Evolutionary conservation across 2,797 vertebrate genomes (phyloP).

Genomic region (Chelonia mydas): DNA sequence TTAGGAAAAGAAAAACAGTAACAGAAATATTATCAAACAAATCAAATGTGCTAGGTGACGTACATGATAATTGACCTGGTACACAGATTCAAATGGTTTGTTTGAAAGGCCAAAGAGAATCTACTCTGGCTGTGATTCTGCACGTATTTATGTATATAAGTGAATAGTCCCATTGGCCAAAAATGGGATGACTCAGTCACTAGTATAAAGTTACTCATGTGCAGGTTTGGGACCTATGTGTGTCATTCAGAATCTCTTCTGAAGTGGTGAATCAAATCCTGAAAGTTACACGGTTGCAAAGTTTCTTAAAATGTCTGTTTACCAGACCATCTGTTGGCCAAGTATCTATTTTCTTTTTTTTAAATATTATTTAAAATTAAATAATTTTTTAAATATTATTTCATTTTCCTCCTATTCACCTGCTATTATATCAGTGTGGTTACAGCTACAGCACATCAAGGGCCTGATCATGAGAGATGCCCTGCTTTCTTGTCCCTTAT

Average conservation of each 20-base stretch:
- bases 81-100: not conserved
- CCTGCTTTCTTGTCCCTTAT: not conserved
- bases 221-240: not conserved
- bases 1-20: not conserved
- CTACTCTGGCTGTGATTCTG: not conserved
- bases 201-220: not conserved
- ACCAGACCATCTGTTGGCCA: rapidly evolving
- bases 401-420: not conserved
- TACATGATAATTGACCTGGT: not conserved
- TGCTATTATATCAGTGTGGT: not conserved
- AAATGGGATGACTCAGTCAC: rapidly evolving
- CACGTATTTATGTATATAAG: not conserved
- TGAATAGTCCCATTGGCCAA: not conserved
- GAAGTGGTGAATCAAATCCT: not conserved
- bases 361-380: not conserved
- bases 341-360: not conserved
- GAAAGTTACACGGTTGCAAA: not conserved
- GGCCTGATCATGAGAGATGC: rapidly evolving
- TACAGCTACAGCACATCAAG: not conserved
- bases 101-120: not conserved
- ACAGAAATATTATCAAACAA: not conserved
- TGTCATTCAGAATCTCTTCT: not conserved
- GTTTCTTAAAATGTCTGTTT: not conserved
- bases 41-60: rapidly evolving
- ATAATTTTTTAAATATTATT: not conserved